These are phyloP conservation scores for Dryobates pubescens DNA, from an alignment of 2,797 vertebrate genomes.

Conservation along the genomic window DNA sequence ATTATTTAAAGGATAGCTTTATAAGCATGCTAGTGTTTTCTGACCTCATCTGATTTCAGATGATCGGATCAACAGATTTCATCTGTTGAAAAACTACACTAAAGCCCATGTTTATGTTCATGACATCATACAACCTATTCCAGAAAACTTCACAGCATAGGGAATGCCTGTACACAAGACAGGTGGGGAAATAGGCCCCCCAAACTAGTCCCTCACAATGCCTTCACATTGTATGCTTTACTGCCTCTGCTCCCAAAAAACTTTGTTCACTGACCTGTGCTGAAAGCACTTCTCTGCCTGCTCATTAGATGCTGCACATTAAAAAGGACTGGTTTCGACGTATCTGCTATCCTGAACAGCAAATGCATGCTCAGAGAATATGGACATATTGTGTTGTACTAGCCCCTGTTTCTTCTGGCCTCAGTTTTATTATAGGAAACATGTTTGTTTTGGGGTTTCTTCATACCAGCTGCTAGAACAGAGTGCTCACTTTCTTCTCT, in stretches of 20 bases:
- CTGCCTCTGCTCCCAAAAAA: neutral
- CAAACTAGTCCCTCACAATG: neutral
- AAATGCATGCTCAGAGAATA: neutral
- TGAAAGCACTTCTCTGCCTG: neutral
- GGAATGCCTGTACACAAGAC: neutral
- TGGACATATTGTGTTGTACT: neutral
- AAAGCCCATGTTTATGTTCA: neutral
- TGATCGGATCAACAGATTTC: neutral
- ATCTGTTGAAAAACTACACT: neutral
- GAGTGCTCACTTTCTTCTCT: neutral
- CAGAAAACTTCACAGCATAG: neutral
- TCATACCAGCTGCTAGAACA: neutral
- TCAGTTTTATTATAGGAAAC: neutral
- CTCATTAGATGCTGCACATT: neutral
- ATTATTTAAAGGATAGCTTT: neutral
- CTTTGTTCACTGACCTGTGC: neutral
- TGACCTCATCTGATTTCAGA: neutral
- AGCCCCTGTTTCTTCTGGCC: neutral
- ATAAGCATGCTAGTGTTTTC: neutral
- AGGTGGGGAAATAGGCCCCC: neutral
- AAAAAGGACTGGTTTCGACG: neutral
- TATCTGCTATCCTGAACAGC: neutral
- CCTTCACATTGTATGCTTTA: neutral
- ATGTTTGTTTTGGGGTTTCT: neutral
- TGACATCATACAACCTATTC: neutral